Evolutionary conservation across 2,888 invertebrate species (phyloP).

Genomic region (Merodon equestris): DNA sequence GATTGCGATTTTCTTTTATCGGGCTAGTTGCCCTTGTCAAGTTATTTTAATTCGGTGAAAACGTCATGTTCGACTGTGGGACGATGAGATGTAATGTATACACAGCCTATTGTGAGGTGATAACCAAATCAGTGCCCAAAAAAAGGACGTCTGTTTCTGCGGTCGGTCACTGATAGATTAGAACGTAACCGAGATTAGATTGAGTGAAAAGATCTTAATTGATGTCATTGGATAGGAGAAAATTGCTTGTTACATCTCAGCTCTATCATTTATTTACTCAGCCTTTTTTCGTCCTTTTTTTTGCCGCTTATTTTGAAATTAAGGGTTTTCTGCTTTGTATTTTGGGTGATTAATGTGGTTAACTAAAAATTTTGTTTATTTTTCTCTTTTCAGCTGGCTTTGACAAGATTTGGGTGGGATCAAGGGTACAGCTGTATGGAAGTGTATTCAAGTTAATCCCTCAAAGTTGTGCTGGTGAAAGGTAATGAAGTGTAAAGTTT

Average conservation of each 20-base stretch:
- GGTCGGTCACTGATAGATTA: slow-evolving; percentile 45
- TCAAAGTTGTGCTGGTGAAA: not conserved
- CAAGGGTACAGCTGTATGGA: no score
- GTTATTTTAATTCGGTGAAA: slow-evolving; percentile 62
- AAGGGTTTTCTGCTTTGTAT: slow-evolving; percentile 18
- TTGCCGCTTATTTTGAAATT: not conserved
- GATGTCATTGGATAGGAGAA: slow-evolving; percentile 46
- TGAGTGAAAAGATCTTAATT: slow-evolving; percentile 63
- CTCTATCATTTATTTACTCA: slow-evolving; percentile 23
- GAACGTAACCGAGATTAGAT: slow-evolving; percentile 60
- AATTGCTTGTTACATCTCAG: slow-evolving; percentile 31
- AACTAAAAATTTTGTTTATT: slow-evolving; percentile 16
- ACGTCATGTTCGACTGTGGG: slow-evolving; percentile 20
- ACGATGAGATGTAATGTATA: not conserved
- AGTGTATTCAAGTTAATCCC: not conserved
- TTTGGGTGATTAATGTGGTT: slow-evolving; percentile 46
- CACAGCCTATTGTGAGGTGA: slow-evolving; percentile 30
- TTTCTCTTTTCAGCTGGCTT: slow-evolving; percentile 27
- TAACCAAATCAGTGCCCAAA: slow-evolving; percentile 16
- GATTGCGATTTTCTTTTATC: slow-evolving; percentile 30
- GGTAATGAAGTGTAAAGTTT: no score
- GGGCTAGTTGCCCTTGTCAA: slow-evolving; percentile 19
- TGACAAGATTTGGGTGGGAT: no score
- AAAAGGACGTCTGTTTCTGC: slow-evolving; percentile 31
- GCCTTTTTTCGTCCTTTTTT: slow-evolving; percentile 15